Evolutionary conservation across 2,888 invertebrate species (phyloP).

Genomic region (Sphaerophoria rueppellii): DNA sequence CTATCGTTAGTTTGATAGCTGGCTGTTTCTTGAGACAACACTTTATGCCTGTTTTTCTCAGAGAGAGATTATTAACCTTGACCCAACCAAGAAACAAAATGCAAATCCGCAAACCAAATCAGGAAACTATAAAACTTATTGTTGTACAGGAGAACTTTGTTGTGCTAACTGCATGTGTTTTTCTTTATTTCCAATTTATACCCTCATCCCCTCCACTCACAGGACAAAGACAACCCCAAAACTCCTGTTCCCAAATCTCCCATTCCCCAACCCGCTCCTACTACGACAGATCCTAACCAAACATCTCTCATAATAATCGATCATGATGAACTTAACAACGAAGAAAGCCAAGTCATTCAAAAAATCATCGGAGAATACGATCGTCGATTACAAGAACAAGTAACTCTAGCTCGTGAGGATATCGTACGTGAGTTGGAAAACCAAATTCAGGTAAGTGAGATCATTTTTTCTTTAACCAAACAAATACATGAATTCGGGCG

Average conservation of each 20-base stretch:
- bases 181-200: slow-evolving; percentile 75
- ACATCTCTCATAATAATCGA: slow-evolving; percentile 80
- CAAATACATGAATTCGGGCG: background rate
- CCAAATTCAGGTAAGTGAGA: slow-evolving; percentile 87
- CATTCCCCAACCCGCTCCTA: slow-evolving; percentile 24
- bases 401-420: slow-evolving; percentile 86
- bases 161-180: slow-evolving; percentile 79
- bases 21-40: too few species aligned
- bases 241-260: slow-evolving; percentile 39
- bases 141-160: slow-evolving; percentile 16
- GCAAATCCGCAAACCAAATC: slow-evolving; percentile 36
- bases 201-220: background rate
- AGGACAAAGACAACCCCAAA: background rate
- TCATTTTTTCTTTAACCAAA: too few species aligned
- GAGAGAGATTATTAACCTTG: too few species aligned
- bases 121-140: slow-evolving; percentile 22
- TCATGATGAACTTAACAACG: slow-evolving; percentile 80
- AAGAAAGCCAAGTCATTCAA: slow-evolving; percentile 80
- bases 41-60: too few species aligned
- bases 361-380: slow-evolving; percentile 83
- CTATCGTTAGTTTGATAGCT: too few species aligned
- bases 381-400: slow-evolving; percentile 85
- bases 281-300: slow-evolving; percentile 74
- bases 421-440: slow-evolving; percentile 87
- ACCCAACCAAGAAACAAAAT: slow-evolving; percentile 42